A percentile compares a stretch with the other conserved stretches of the same genome.
These are phyloP conservation scores for Anolis sagrei DNA, from an alignment of 2,113 vertebrate genomes.

Conservation along the genomic window DNA sequence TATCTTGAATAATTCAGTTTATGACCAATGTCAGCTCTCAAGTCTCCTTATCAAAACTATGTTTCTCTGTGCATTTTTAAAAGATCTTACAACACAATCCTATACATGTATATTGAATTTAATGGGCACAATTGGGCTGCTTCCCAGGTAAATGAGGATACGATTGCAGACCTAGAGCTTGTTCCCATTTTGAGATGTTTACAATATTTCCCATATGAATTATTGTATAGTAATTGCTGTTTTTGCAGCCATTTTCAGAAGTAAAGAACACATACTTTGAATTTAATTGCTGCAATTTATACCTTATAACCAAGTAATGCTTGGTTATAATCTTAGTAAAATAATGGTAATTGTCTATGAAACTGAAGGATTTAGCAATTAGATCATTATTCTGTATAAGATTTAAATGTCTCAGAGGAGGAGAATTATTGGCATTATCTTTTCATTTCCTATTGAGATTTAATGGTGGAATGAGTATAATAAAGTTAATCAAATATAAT, in stretches of 20 bases:
- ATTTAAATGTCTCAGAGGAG: background rate
- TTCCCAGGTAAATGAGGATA: background rate
- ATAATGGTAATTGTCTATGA: constrained; percentile 5
- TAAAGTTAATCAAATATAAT: constrained; percentile 27
- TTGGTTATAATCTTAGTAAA: background rate
- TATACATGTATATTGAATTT: background rate
- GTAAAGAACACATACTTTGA: background rate
- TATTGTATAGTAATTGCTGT: background rate
- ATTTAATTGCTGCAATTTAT: constrained; percentile 2
- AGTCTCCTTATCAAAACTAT: background rate
- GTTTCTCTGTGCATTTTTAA: background rate
- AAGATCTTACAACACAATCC: background rate
- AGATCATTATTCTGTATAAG: background rate
- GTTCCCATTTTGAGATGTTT: background rate
- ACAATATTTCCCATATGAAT: background rate
- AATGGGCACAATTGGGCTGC: background rate
- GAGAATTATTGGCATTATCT: constrained; percentile 12
- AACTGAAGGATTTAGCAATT: constrained; percentile 11
- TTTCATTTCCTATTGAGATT: constrained; percentile 21
- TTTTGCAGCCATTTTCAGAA: background rate
- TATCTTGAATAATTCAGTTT: background rate
- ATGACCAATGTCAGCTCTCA: background rate
- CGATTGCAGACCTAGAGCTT: background rate
- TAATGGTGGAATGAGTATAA: background rate
- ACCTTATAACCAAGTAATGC: background rate